Evolutionary conservation across 2,113 vertebrate species (phyloP).

Genomic region (Aythya baeri): DNA sequence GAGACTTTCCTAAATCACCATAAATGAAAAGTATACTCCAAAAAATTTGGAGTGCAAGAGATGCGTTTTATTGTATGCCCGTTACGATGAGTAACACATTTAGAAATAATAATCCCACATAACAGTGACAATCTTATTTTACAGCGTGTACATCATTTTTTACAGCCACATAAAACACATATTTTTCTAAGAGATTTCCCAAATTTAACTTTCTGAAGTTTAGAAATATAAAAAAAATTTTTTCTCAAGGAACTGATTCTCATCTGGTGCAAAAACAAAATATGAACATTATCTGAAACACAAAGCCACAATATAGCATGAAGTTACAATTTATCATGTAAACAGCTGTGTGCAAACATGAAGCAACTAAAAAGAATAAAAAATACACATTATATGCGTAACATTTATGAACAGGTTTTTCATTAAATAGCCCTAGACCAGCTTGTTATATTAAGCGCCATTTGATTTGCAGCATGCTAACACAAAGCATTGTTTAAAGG

Average conservation of each 20-base stretch:
- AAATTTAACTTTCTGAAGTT: conserved; percentile 81
- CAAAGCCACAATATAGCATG: conserved; percentile 82
- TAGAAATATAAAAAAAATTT: conserved; percentile 83
- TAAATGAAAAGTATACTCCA: conserved; percentile 64
- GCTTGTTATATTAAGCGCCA: conserved; percentile 82
- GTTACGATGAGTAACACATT: conserved; percentile 85
- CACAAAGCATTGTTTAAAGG: conserved; percentile 81
- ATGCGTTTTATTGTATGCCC: conserved; percentile 86
- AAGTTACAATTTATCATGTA: conserved; percentile 78
- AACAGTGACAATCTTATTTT: conserved; percentile 87
- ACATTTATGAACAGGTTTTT: conserved; percentile 82
- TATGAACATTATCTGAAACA: conserved; percentile 80
- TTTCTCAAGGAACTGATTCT: conserved; percentile 84
- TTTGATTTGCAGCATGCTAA: conserved; percentile 85
- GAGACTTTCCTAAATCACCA: background rate
- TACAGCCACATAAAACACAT: conserved; percentile 86
- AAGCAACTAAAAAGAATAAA: conserved; percentile 82
- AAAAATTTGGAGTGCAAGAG: conserved; percentile 80
- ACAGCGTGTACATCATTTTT: conserved; percentile 85
- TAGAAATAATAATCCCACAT: conserved; percentile 85
- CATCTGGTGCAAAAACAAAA: conserved; percentile 85
- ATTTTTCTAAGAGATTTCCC: conserved; percentile 78
- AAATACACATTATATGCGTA: conserved; percentile 83
- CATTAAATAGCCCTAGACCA: conserved; percentile 83
- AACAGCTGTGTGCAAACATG: conserved; percentile 83